Percentiles rank a stretch among this genome's conserved stretches.
Conservation (phyloP, 23 tunicate genomes). For the Trididemnum nubilum region DNA sequence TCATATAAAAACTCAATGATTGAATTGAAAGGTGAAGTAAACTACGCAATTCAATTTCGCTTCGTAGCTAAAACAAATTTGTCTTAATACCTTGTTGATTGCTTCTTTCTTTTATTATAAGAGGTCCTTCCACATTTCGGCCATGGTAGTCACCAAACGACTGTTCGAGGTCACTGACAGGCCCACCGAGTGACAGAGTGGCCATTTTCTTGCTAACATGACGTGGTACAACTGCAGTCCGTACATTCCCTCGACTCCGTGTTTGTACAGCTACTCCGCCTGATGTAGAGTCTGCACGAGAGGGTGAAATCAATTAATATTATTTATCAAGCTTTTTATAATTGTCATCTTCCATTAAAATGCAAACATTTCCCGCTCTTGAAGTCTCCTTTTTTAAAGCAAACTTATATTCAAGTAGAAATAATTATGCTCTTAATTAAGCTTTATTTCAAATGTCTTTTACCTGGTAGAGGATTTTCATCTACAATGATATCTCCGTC, state of each 20-base stretch:
- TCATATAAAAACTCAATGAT: too few relatives aligned
- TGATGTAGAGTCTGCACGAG: slow-evolving; percentile 72
- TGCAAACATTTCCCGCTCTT: too few relatives aligned
- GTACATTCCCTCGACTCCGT: slow-evolving; percentile 32
- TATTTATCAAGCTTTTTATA: background rate
- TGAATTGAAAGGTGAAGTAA: too few relatives aligned
- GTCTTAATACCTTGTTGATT: slow-evolving; percentile 18
- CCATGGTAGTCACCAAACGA: slow-evolving; percentile 1
- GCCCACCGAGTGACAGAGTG: slow-evolving; percentile 58
- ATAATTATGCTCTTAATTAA: too few relatives aligned
- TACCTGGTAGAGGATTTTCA: slow-evolving; percentile 84
- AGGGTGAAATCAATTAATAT: too few relatives aligned
- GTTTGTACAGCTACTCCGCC: slow-evolving; percentile 74
- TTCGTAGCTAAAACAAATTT: too few relatives aligned
- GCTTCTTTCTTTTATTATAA: background rate
- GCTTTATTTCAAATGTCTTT: too few relatives aligned
- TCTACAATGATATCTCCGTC: slow-evolving; percentile 88
- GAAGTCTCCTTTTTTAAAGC: too few relatives aligned
- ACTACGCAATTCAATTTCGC: too few relatives aligned
- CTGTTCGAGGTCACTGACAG: slow-evolving; percentile 11
- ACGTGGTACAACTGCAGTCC: slow-evolving; percentile 44
- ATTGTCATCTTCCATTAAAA: background rate
- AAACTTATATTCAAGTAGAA: too few relatives aligned
- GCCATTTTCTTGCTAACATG: slow-evolving; percentile 83
- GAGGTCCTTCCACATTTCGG: background rate